Conservation (phyloP, 1,140 invertebrate species). For the Diachasma alloeum region DNA sequence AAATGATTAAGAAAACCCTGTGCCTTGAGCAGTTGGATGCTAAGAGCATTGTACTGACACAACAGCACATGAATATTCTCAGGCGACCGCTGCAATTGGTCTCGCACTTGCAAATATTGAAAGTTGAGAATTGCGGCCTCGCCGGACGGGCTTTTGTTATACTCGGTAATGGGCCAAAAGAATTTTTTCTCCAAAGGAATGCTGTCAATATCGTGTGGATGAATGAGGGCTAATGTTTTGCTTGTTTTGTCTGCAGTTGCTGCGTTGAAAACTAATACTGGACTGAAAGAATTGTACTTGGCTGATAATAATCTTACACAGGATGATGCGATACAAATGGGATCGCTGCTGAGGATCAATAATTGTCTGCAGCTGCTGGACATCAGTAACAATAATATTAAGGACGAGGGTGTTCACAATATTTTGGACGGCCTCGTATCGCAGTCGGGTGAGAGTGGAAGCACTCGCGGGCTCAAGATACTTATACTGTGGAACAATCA, state of each 20-base stretch:
- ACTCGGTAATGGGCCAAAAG: constrained; percentile 67
- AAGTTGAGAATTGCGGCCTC: constrained; percentile 78
- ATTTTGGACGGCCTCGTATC: constrained; percentile 77
- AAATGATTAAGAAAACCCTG: constrained; percentile 82
- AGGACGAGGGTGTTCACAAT: constrained; percentile 77
- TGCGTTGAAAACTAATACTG: constrained; percentile 81
- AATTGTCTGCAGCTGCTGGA: constrained; percentile 80
- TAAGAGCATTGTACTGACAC: constrained; percentile 72
- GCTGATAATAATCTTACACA: constrained; percentile 81
- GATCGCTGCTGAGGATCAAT: constrained; percentile 74
- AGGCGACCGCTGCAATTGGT: constrained; percentile 74
- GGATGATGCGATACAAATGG: constrained; percentile 81
- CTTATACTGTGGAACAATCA: constrained; percentile 89
- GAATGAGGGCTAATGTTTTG: background rate
- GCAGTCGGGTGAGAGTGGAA: constrained; percentile 63
- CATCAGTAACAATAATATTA: constrained; percentile 78
- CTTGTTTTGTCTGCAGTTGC: constrained; percentile 67
- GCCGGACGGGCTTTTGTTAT: constrained; percentile 72
- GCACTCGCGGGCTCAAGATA: constrained; percentile 68
- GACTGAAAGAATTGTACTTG: constrained; percentile 81
- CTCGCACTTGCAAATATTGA: constrained; percentile 74
- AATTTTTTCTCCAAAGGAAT: background rate
- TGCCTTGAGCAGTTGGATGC: constrained; percentile 77
- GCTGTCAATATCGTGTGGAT: background rate
- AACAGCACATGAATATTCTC: constrained; percentile 75